Percentiles rank a stretch among this genome's conserved stretches.
phyloP scores from a whole-genome alignment of 1,140 invertebrate genomes.

The Sitodiplosis mosellana region DNA sequence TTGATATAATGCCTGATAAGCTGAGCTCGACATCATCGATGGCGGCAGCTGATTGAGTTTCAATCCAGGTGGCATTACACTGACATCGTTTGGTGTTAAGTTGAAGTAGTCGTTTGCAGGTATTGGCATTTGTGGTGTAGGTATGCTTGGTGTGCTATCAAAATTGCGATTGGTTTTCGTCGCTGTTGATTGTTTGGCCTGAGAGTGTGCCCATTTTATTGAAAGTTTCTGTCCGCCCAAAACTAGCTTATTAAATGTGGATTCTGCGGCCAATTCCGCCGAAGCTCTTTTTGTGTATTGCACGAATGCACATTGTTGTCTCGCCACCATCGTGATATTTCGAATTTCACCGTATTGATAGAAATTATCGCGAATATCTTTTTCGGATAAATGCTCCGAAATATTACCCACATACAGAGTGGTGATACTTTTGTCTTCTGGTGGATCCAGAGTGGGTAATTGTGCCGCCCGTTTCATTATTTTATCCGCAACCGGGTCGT shows the following conservation, averaged over 20 bases:
- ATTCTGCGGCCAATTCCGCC: slow-evolving; percentile 87
- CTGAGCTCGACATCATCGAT: slow-evolving; percentile 31
- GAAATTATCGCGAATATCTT: slow-evolving; percentile 60
- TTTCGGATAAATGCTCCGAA: slow-evolving; percentile 73
- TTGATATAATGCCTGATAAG: slow-evolving; percentile 37
- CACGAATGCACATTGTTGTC: slow-evolving; percentile 95
- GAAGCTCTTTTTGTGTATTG: slow-evolving; percentile 81
- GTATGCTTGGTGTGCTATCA: slow-evolving; percentile 77
- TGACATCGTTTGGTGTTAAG: slow-evolving; percentile 35
- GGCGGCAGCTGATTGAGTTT: slow-evolving; percentile 28
- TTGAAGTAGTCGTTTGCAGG: slow-evolving; percentile 70
- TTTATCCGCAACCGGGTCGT: slow-evolving; percentile 98
- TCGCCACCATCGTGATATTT: slow-evolving; percentile 72
- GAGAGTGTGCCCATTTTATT: slow-evolving; percentile 93
- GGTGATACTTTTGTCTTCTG: slow-evolving; percentile 90
- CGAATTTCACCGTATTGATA: slow-evolving; percentile 99
- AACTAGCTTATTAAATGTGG: slow-evolving; percentile 90
- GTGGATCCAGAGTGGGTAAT: slow-evolving; percentile 86
- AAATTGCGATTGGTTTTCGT: slow-evolving; percentile 25
- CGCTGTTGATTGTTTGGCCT: slow-evolving; percentile 39
- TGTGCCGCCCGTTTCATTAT: slow-evolving; percentile 80
- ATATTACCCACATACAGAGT: slow-evolving; percentile 93
- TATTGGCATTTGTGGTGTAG: slow-evolving; percentile 60
- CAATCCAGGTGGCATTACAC: slow-evolving; percentile 30
- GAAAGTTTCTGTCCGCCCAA: slow-evolving; percentile 70